Evolutionary conservation across 2,797 vertebrate genomes (phyloP), one percentile per base, ranked within the genome.

Genomic region (Sebastes dallii): DNA sequence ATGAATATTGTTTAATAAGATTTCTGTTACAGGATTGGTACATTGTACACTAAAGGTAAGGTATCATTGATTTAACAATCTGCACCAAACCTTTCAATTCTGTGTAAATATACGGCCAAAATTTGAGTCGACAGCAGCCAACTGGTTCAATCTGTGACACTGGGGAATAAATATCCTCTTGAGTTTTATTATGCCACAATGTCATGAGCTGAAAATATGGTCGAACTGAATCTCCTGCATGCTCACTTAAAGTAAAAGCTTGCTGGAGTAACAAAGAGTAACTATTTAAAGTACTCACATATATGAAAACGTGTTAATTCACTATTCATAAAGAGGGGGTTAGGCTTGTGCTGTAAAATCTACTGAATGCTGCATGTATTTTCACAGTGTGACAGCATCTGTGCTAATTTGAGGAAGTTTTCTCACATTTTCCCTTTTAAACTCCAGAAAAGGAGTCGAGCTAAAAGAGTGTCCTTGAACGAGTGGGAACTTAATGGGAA

Each of bases 401-500:
- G 50, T 29, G 66, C 60, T 77, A 72, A 80, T 72, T 61, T 58
- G 4, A 64, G 75, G 66, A 66, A 16, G 11, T 60, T 66, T 27
- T 68, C 55, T 81, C 76, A 76, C 34, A 70, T 84, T 85, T 82
- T 87, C 64, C 78, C 18, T 32, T 74, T 80, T 34, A 46, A 76
- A 76, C 9, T 69, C 30, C 42, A 84, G 36, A 73, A 76, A 83
- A 32, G 7, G 69, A 62, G 50, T 70, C 46, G 1, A 36, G 24
- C 66, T 50, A 16, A 74, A 66, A 78, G 32, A 42, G 30, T 36
- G 75, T 81, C 85, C 87, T 87, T 90, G 82, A 84, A 65, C 4
- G 14, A 76, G 66, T 71, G 64, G 50, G 69, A 69, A 72, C 72
- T 74, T 86, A 75, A 73, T 81, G 74, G 80, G 81, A 88, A 87